Evolutionary conservation across 2,888 invertebrate species (phyloP), one percentile per base, ranked within the genome.

Genomic region (Chymomyza amoena): DNA sequence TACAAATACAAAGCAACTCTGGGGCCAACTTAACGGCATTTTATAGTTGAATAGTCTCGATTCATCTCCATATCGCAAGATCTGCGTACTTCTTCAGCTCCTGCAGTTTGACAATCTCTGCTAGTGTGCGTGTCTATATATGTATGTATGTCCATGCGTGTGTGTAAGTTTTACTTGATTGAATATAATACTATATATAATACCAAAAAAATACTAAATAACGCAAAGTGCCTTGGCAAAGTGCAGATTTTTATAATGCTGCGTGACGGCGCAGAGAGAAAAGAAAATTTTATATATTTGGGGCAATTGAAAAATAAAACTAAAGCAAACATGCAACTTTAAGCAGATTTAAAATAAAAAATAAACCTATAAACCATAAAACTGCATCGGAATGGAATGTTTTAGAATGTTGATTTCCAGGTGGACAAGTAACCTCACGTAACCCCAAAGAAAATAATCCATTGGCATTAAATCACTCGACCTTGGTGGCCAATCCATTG

Each of bases 31-130:
- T 70, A 77, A 71, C 73, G 72, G 68, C 65, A 76, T 80, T 79
- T 80, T 67, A 71, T 71, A 70, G 73, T 64, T 80, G 73, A 75
- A 78, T 77, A 71, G 77, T 68, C 66, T 32, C 66, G 69, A 78
- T 80, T 73, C 75, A 75, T 78, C 71, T 73, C 68, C 74, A 68
- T 79, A 74, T 76, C 66, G 54, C 69, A 64, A 61, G 71, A 80
- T 78, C 71, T 78, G 4, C n/a, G 16, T 56, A 20, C 18, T 16
- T 20, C 18, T 56, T 16, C 51, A 51, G 52, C 18, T 18, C 18
- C 52, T 54, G 52, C 52, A 45, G 39, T 45, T 45, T 13, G 39
- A 45, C 52, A 32, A 64, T 52, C 25, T 64, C 50, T 50, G 66
- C 10, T 60, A 57, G 25, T 54, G 36, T 15, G 32, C 6, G 32